Percentiles rank a stretch among this genome's conserved stretches.
These are phyloP conservation scores for Tenodera sinensis DNA, from an alignment of 2,888 invertebrate species.

Conservation along the genomic window DNA sequence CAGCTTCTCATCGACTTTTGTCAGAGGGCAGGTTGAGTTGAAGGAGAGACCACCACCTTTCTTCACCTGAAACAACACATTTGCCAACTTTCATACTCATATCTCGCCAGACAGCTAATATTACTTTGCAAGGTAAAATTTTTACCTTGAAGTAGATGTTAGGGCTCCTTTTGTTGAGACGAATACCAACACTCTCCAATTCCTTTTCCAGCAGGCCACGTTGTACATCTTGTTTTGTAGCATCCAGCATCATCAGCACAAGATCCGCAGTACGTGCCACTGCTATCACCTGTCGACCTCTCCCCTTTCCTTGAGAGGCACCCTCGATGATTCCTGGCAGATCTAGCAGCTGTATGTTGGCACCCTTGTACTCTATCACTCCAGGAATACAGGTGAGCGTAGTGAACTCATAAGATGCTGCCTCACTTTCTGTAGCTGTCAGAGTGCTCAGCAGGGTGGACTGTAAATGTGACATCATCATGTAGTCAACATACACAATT, in stretches of 20 bases:
- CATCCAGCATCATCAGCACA: slow-evolving; percentile 98
- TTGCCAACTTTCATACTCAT: no score
- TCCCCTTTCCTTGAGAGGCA: slow-evolving; percentile 90
- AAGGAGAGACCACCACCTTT: slow-evolving; percentile 97
- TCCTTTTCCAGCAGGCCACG: slow-evolving; percentile 87
- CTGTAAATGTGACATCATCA: slow-evolving; percentile 51
- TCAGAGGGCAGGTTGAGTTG: slow-evolving; percentile 91
- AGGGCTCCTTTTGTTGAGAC: slow-evolving; percentile 91
- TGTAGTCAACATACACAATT: no score
- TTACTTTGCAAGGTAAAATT: not conserved
- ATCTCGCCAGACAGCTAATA: not conserved
- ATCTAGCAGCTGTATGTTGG: slow-evolving; percentile 96
- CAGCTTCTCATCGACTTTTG: slow-evolving; percentile 92
- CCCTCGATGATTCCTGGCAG: slow-evolving; percentile 99
- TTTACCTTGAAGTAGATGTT: slow-evolving; percentile 96
- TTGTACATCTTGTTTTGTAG: slow-evolving; percentile 96
- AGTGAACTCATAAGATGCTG: slow-evolving; percentile 97
- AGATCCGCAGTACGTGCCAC: slow-evolving; percentile 97
- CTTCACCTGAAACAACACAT: slow-evolving; percentile 60
- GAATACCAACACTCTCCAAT: slow-evolving; percentile 95
- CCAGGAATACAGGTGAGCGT: slow-evolving; percentile 99
- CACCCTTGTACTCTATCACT: slow-evolving; percentile 97
- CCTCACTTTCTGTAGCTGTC: slow-evolving; percentile 95
- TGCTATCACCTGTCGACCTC: slow-evolving; percentile 94
- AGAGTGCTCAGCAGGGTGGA: slow-evolving; percentile 93